These are phyloP conservation scores for Esperia sulphurella DNA, from an alignment of 2,888 invertebrate genomes.

Conservation along the genomic window DNA sequence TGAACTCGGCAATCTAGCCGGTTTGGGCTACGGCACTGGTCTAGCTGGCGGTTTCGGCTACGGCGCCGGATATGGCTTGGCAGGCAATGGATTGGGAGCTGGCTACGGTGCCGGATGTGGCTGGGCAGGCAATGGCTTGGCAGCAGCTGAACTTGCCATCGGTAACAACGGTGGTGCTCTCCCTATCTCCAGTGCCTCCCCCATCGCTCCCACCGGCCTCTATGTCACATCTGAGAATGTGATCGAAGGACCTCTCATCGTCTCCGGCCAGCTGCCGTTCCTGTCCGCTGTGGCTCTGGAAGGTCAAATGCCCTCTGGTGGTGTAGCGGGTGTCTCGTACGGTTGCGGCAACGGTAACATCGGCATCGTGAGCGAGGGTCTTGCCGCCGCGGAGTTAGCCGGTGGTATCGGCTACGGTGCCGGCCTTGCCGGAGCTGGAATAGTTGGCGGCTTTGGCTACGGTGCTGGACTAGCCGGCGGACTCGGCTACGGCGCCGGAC, in stretches of 20 bases:
- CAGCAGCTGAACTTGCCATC: neutral
- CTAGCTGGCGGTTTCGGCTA: slow-evolving; percentile 6
- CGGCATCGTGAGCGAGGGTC: slow-evolving; percentile 18
- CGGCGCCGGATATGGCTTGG: slow-evolving; percentile 3
- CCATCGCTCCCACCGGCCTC: slow-evolving; percentile 26
- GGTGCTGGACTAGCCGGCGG: neutral
- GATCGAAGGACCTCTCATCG: slow-evolving; percentile 32
- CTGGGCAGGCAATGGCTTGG: neutral
- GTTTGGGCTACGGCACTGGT: too few species aligned
- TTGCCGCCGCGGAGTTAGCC: neutral
- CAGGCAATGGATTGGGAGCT: neutral
- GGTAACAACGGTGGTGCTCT: slow-evolving; percentile 20
- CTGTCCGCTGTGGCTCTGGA: slow-evolving; percentile 37
- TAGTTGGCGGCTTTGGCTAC: neutral
- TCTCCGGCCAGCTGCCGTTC: slow-evolving; percentile 39
- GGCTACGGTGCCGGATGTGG: neutral
- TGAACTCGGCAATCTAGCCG: too few species aligned
- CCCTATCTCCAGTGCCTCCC: slow-evolving; percentile 28
- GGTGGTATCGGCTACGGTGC: neutral
- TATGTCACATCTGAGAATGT: slow-evolving; percentile 32
- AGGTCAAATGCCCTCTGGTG: slow-evolving; percentile 27
- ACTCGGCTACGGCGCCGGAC: neutral
- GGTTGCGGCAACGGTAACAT: slow-evolving; percentile 27
- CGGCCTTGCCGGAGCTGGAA: neutral
- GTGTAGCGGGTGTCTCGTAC: slow-evolving; percentile 24